Evolutionary conservation across 1,140 invertebrate genomes (phyloP).

Genomic region (Saccostrea glomerata): DNA sequence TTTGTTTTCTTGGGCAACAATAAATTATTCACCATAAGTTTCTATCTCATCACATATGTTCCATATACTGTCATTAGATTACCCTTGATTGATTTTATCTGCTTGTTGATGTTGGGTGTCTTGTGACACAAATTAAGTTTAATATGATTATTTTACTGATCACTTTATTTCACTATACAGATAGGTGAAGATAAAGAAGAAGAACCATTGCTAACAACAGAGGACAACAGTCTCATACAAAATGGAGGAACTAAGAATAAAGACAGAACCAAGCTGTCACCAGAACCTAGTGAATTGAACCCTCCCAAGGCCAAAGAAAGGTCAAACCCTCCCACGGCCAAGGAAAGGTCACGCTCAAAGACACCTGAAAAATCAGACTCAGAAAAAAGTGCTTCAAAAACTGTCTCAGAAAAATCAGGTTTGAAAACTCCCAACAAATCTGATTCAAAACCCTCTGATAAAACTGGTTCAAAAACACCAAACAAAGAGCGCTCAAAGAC

Average conservation of each 20-base stretch:
- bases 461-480: slow-evolving; percentile 9
- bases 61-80: background rate
- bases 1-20: too few species aligned
- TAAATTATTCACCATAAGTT: too few species aligned
- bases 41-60: background rate
- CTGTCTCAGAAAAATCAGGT: slow-evolving; percentile 8
- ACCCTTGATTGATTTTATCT: background rate
- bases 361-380: slow-evolving; percentile 18
- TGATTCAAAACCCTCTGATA: background rate
- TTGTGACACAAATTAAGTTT: background rate
- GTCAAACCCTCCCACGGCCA: background rate
- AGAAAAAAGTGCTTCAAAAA: slow-evolving; percentile 39
- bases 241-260: background rate
- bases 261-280: background rate
- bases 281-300: background rate
- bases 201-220: background rate
- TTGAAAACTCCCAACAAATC: slow-evolving; percentile 4
- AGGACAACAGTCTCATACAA: slow-evolving; percentile 1
- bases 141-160: background rate
- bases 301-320: background rate
- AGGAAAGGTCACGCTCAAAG: slow-evolving; percentile 20
- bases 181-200: slow-evolving; percentile 42
- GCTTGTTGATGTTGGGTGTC: too few species aligned
- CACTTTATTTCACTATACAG: background rate
- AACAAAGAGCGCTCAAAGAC: background rate